Conservation (phyloP, 2,888 invertebrate genomes). For the Thereva unica region DNA sequence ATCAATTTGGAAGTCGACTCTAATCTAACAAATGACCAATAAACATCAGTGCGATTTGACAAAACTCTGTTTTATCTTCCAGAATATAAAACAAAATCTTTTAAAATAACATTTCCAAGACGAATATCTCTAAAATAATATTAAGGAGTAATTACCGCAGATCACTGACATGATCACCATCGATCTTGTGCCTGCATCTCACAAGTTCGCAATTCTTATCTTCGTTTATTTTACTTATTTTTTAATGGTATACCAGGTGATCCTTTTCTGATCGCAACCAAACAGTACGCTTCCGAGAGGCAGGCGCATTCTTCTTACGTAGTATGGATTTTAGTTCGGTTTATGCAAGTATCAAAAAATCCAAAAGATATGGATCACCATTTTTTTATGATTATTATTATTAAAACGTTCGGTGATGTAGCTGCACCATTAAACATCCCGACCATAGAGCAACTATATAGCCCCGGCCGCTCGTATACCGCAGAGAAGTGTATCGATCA, state of each 20-base stretch:
- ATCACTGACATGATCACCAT: constrained; percentile 35
- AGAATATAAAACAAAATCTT: no score
- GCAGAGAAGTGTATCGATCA: neutral
- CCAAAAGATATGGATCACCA: constrained; percentile 28
- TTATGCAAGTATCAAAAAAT: constrained; percentile 8
- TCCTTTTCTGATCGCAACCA: constrained; percentile 30
- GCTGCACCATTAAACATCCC: constrained; percentile 27
- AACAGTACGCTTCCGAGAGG: constrained; percentile 31
- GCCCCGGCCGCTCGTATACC: constrained; percentile 10
- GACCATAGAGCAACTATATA: constrained; percentile 22
- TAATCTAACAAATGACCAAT: no score
- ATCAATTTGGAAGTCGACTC: no score
- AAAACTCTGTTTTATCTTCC: no score
- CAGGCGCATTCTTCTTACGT: constrained; percentile 13
- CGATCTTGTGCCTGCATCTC: constrained; percentile 27
- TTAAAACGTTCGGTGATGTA: constrained; percentile 34
- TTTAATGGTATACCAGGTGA: neutral
- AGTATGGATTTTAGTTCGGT: constrained; percentile 9
- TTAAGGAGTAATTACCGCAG: constrained; percentile 31
- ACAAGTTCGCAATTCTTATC: constrained; percentile 2
- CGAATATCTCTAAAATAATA: constrained; percentile 21
- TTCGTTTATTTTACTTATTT: constrained; percentile 20
- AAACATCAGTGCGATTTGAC: no score
- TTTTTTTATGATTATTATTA: constrained; percentile 34
- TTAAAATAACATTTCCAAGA: no score